Base-by-base conservation (phyloP, 2,113 vertebrate species). In the Pituophis catenifer region DNA sequence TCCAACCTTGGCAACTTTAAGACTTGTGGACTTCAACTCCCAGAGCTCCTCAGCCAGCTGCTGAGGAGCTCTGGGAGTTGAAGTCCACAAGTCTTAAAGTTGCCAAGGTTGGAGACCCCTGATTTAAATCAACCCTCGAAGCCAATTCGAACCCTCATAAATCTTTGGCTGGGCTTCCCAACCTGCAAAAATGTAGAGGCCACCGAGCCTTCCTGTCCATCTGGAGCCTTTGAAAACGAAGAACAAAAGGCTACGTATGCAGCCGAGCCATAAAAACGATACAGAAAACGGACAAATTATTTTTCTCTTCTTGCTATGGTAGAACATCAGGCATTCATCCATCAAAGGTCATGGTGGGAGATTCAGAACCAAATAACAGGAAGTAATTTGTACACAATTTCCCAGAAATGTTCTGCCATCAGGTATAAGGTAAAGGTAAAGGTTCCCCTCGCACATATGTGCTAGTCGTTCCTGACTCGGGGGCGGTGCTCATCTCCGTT, bases 141-240 rank as follows among this genome's bases (percentile, higher is more conserved):
- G 81, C 5, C n/a, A 17, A 9, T 75, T 65, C 29, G 62, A 65
- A 65, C 1, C 19, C 12, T 23, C 4, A 6, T 7, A 13, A 7
- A 23, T 62, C 57, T 17, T 87, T 3, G n/a, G 70, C 70, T 75
- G n/a, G n/a, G n/a, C 6, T 75, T 19, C n/a, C 15, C 70, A 75
- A 17, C 12, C 65, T 8, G 13, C 5, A 33, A 17, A 13, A 33
- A 6, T 1, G 5, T 7, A n/a, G 29, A 70, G 5, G 13, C 12
- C 65, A n/a, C 62, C 0, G 0, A n/a, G 5, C 26, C 26, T n/a
- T 33, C 5, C 65, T 17, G n/a, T 17, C 13, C n/a, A 2, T 7
- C n/a, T 70, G 11, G 6, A 81, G 8, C 38, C 33, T 50, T 62
- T 24, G 44, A 29, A 38, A 53, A 8, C 3, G 1, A 59, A 24